Conservation (phyloP, 2,797 vertebrate genomes). For the Enteromius viviparus region DNA sequence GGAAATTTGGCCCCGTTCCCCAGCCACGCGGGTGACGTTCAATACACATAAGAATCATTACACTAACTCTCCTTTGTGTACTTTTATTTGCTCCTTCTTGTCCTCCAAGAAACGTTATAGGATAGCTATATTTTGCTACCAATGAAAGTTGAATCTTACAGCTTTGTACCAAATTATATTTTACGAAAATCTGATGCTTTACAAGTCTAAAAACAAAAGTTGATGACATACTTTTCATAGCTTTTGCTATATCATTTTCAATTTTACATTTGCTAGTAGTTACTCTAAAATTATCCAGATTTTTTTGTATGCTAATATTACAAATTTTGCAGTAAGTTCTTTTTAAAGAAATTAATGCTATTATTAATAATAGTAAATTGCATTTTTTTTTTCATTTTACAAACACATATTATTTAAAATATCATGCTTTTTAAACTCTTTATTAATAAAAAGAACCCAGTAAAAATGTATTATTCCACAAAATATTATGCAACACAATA, state of each 20-base stretch:
- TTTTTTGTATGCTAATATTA: background rate
- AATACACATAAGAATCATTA: slow-evolving; percentile 74
- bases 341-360: background rate
- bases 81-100: slow-evolving; percentile 29
- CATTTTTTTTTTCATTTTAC: background rate
- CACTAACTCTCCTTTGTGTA: slow-evolving; percentile 49
- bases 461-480: background rate
- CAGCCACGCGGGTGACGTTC: slow-evolving; percentile 69
- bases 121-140: slow-evolving; percentile 42
- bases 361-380: background rate
- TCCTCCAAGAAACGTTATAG: slow-evolving; percentile 32
- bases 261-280: background rate
- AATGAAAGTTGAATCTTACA: slow-evolving; percentile 17
- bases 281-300: background rate
- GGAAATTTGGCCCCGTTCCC: slow-evolving; percentile 87
- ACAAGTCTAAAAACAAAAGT: background rate
- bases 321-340: background rate
- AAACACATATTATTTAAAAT: background rate
- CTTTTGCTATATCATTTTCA: background rate
- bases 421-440: background rate
- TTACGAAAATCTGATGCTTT: background rate
- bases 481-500: background rate
- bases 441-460: no score
- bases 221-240: background rate
- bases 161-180: slow-evolving; percentile 2